Percentiles rank a stretch among this genome's conserved stretches.
Conservation (phyloP, 1,140 invertebrate species). For the Wasmannia auropunctata region DNA sequence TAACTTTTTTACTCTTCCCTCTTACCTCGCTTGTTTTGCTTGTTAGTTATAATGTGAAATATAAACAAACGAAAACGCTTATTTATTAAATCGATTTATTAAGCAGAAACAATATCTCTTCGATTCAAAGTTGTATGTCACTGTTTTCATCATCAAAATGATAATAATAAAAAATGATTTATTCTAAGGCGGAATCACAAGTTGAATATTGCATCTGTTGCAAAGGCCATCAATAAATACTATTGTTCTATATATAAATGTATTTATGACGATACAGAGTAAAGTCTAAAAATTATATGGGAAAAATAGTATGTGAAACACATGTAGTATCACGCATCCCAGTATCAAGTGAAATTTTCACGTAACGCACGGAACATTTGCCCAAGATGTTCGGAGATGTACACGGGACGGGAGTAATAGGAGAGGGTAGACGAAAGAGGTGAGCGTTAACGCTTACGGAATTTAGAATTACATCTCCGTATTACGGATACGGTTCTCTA, state of each 20-base stretch:
- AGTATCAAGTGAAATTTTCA: conserved; percentile 18
- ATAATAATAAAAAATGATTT: conserved; percentile 64
- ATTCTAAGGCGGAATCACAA: conserved; percentile 64
- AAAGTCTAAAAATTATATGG: conserved; percentile 66
- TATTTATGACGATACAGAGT: conserved; percentile 69
- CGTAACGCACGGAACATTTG: conserved; percentile 28
- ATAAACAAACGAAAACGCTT: conserved; percentile 54
- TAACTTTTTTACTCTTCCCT: not conserved
- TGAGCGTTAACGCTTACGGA: conserved; percentile 30
- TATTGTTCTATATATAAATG: conserved; percentile 72
- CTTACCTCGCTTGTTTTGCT: not conserved
- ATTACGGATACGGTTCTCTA: conserved; percentile 24
- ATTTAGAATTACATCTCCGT: conserved; percentile 49
- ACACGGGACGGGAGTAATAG: not conserved
- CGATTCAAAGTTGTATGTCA: conserved; percentile 57
- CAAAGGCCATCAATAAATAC: conserved; percentile 72
- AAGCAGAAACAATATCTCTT: conserved; percentile 66
- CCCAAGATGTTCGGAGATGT: not conserved
- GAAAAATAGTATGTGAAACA: conserved; percentile 54
- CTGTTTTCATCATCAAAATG: conserved; percentile 56
- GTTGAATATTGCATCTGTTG: conserved; percentile 60
- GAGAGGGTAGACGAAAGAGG: conserved; percentile 7
- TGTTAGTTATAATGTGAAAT: conserved; percentile 56
- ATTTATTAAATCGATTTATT: conserved; percentile 69
- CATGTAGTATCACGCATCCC: conserved; percentile 55